phyloP scores from a whole-genome alignment of 2,113 vertebrate genomes.

The Poeciliopsis prolifica region DNA sequence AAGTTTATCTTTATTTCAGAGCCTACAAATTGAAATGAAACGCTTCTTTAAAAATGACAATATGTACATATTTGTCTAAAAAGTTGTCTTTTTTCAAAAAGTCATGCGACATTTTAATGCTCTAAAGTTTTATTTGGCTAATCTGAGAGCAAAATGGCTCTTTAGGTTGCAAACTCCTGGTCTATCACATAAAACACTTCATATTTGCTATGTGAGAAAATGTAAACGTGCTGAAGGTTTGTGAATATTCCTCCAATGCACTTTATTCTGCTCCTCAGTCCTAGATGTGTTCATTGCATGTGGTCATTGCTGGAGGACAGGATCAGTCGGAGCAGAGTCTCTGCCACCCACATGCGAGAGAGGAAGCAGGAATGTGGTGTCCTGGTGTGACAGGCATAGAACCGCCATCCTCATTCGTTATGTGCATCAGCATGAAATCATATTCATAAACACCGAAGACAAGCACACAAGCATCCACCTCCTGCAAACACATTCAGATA shows the following conservation, averaged over 20 bases:
- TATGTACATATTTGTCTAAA: too few relatives aligned
- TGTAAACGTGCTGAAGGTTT: neutral
- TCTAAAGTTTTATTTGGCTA: too few relatives aligned
- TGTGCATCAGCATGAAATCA: slow-evolving; percentile 35
- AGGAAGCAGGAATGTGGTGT: slow-evolving; percentile 65
- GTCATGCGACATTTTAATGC: too few relatives aligned
- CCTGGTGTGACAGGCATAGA: slow-evolving; percentile 58
- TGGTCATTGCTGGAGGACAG: slow-evolving; percentile 25
- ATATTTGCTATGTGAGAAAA: neutral
- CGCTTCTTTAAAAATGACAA: too few relatives aligned
- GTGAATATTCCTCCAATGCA: neutral
- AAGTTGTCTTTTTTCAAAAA: too few relatives aligned
- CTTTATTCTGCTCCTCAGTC: neutral
- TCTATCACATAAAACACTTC: neutral
- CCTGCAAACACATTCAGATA: slow-evolving; percentile 42
- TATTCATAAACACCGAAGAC: slow-evolving; percentile 24
- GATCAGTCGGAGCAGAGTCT: slow-evolving; percentile 41
- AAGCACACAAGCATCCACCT: slow-evolving; percentile 1
- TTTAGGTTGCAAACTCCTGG: neutral
- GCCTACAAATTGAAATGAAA: too few relatives aligned
- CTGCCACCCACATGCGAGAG: slow-evolving; percentile 52
- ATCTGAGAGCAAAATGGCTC: too few relatives aligned
- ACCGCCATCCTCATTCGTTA: slow-evolving; percentile 37
- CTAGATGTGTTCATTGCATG: too few relatives aligned
- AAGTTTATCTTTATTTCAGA: too few relatives aligned